These are phyloP conservation scores for Eleginops maclovinus DNA, from an alignment of 2,113 vertebrate genomes.

Conservation along the genomic window DNA sequence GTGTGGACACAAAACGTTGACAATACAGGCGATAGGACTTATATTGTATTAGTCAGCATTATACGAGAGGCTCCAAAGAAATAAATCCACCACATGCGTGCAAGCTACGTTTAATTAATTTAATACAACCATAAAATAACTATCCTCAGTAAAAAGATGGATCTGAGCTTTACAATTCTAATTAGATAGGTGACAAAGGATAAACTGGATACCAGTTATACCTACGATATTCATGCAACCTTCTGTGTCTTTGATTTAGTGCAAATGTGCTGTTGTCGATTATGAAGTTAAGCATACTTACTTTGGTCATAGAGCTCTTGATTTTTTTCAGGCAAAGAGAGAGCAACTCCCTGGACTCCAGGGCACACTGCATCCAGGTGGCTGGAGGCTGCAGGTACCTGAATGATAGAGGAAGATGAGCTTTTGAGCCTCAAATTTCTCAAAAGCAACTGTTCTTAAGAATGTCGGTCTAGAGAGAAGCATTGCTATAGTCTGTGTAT, in stretches of 20 bases:
- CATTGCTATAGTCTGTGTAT: background rate
- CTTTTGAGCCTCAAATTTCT: conserved; percentile 13
- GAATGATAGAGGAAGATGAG: background rate
- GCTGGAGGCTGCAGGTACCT: conserved; percentile 96
- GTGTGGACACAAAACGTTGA: background rate
- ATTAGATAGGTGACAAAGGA: background rate
- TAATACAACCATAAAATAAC: background rate
- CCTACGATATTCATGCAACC: background rate
- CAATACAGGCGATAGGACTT: background rate
- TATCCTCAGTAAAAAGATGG: background rate
- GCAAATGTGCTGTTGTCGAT: background rate
- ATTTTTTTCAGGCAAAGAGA: conserved; percentile 96
- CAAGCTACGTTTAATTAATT: background rate
- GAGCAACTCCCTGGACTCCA: conserved; percentile 97
- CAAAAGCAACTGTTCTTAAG: too few species aligned
- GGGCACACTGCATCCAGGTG: conserved; percentile 92
- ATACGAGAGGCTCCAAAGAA: background rate
- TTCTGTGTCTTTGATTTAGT: background rate
- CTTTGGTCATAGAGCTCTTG: conserved; percentile 87
- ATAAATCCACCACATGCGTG: too few species aligned
- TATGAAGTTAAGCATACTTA: conserved; percentile 44
- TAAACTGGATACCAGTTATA: background rate
- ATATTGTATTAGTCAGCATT: background rate
- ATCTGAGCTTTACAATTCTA: background rate
- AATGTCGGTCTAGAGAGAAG: too few species aligned